Base-by-base conservation (phyloP, 2,113 vertebrate genomes). In the Gallinago paraguaiae region DNA sequence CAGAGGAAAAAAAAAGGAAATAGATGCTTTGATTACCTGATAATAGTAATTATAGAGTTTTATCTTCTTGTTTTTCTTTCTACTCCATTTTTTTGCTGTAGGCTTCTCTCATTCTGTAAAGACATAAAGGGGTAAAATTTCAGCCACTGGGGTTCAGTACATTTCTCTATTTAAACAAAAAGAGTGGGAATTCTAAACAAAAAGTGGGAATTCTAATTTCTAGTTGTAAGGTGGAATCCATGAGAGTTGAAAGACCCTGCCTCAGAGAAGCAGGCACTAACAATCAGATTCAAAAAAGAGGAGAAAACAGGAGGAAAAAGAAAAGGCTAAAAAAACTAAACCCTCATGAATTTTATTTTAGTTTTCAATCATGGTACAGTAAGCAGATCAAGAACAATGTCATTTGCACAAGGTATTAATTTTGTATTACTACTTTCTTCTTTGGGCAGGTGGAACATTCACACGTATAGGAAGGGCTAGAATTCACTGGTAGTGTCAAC, bases 261-360 rank as follows among this genome's bases (percentile, higher is more conserved):
- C 45, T 30, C 2, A 28, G 16, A 45, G 7, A 85, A 53, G 3
- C 10, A 76, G 33, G 31, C 8, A 45, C 13, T 35, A 12, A 46
- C 1, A 22, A 68, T 43, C 11, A 76, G 37, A 45, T 10, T 68
- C 24, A 28, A 51, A 67, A 65, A 75, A 45, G 3, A 11, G 4
- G 1, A 1, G 1, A 1, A 2, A 17, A 8, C 3, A 6, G 17
- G 3, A 6, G 33, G 9, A 18, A 46, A 57, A 27, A 7, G 14
- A 68, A 3, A 19, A 51, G 13, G 5, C 4, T 4, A 33, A 75
- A 86, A 86, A 0, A 0, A 1, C 4, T 6, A 51, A 67, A 59
- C 2, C 9, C 8, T 39, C 7, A 20, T 1, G 0, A 30, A 33
- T 45, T 69, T 67, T 59, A 48, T 79, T 83, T 83, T 45, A 68